Conservation (phyloP, 1,140 invertebrate species). For the Mya arenaria region DNA sequence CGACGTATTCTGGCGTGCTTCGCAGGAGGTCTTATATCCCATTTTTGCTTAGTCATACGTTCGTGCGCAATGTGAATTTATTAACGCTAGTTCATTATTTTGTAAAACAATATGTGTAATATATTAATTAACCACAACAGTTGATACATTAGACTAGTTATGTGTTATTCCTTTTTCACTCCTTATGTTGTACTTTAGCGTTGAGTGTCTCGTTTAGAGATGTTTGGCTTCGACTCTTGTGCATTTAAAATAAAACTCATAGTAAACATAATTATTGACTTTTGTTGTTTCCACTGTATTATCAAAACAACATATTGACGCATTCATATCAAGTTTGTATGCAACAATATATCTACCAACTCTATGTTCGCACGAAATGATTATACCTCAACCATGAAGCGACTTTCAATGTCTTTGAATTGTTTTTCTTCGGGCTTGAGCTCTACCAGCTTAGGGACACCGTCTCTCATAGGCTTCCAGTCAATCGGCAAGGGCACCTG, state of each 20-base stretch:
- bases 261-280: not conserved
- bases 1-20: too few species aligned
- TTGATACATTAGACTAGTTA: too few species aligned
- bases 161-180: too few species aligned
- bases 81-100: too few species aligned
- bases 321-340: not conserved
- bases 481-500: conserved; percentile 26
- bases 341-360: too few species aligned
- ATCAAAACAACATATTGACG: not conserved
- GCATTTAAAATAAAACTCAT: not conserved
- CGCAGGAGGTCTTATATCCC: too few species aligned
- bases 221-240: not conserved
- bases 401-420: conserved; percentile 11
- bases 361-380: too few species aligned
- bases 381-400: conserved; percentile 13
- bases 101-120: too few species aligned
- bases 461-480: conserved; percentile 34
- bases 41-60: too few species aligned
- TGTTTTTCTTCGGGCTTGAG: not conserved
- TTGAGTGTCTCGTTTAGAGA: not conserved
- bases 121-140: too few species aligned
- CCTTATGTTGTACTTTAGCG: too few species aligned
- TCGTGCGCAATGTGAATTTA: too few species aligned
- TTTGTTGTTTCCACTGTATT: not conserved
- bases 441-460: not conserved